Evolutionary conservation across 2,888 invertebrate species (phyloP), one percentile per base, ranked within the genome.

Genomic region (Acanthococcus lagerstroemiae): DNA sequence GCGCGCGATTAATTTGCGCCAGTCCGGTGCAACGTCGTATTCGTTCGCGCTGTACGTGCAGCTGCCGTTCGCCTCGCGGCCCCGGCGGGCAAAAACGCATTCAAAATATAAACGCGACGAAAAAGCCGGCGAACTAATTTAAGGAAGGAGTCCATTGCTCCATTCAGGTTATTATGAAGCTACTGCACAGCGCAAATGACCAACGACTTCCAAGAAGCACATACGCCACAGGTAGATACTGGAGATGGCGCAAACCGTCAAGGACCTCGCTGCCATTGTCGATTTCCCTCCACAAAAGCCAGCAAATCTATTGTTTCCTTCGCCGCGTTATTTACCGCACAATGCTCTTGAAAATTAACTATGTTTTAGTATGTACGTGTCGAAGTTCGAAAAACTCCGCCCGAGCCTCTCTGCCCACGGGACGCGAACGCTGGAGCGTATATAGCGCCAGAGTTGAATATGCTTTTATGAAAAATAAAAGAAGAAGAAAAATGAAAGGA

Each of bases 301-400:
- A 52, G 52, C 52, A 52, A 27, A 60, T 17, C 48, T 60, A 60
- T 60, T 60, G 60, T 60, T 60, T 50, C 26, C 48, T 26, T 27
- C 26, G 17, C 26, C 50, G 5, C 5, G 6, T 46, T 58, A 46
- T 58, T 46, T 46, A 26, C 4, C 27, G n/a, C 50, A 60, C 60
- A 60, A 60, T 60, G 27, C 60, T n/a, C 48, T 27, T 15, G 48
- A 60, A 60, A 60, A 60, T 60, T 50, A 48, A 60, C 60, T 60
- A 26, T 60, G 46, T 60, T 26, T 46, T 44, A 22, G 26, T 25
- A 45, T 37, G 37, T n/a, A n/a, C n/a, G n/a, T n/a, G n/a, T 37
- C 12, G 37, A 56, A 56, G 56, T 56, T 56, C 56, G 27, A 56
- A 56, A 56, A 37, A 56, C 56, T 56, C 56, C 2, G 22, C 15